Percentiles rank a stretch among this genome's conserved stretches.
Conservation (phyloP, 2,797 vertebrate species). For the Anguilla megastoma region DNA sequence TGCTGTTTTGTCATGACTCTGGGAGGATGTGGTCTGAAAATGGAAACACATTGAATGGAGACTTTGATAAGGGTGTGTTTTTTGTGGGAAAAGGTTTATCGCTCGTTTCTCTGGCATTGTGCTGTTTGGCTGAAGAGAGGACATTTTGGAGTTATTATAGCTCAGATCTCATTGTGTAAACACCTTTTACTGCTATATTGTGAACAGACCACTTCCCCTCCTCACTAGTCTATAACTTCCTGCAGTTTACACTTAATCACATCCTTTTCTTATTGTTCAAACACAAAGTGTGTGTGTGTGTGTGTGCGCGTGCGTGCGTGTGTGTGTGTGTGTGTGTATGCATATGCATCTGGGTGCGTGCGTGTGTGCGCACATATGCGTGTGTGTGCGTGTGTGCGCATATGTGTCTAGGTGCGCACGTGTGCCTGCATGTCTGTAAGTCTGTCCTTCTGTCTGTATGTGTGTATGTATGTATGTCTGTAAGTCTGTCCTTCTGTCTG, state of each 20-base stretch:
- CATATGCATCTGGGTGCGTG: background rate
- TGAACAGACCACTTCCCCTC: background rate
- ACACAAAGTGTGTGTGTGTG: background rate
- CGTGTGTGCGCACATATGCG: background rate
- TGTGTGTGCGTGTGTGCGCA: background rate
- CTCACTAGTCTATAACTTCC: background rate
- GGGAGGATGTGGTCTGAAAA: background rate
- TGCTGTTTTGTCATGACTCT: background rate
- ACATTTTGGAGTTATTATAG: background rate
- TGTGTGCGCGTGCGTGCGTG: conserved; percentile 31
- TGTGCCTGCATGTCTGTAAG: conserved; percentile 3
- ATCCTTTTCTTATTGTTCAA: background rate
- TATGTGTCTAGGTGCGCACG: conserved; percentile 6
- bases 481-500: conserved; percentile 1
- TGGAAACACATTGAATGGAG: background rate
- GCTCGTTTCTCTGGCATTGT: background rate
- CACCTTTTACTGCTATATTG: background rate
- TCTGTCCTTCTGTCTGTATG: too few species aligned
- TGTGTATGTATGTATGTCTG: conserved; percentile 31
- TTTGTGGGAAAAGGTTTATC: background rate
- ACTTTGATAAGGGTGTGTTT: background rate
- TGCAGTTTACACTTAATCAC: background rate
- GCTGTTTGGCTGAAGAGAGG: background rate
- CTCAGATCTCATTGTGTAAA: background rate
- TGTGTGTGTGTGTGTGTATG: conserved; percentile 15